These are phyloP conservation scores for Stenichneumon culpator DNA, from an alignment of 2,888 invertebrate species.

Conservation along the genomic window DNA sequence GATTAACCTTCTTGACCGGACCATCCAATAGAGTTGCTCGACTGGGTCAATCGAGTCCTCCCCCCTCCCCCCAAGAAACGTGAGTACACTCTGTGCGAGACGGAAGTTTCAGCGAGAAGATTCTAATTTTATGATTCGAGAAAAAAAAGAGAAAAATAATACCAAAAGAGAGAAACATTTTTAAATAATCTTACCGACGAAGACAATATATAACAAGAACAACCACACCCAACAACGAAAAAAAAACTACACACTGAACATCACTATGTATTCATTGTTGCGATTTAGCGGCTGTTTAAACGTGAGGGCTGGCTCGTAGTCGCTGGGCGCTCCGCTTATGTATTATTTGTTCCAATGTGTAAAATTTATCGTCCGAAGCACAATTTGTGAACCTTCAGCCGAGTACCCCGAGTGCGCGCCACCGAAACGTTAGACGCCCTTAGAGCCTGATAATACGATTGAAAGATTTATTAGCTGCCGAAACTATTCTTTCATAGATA, in stretches of 20 bases:
- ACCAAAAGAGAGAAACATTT: conserved; percentile 41
- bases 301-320: conserved; percentile 1
- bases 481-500: conserved; percentile 39
- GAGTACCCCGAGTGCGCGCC: conserved; percentile 28
- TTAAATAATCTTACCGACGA: conserved; percentile 46
- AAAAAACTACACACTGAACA: conserved; percentile 70
- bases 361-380: not conserved
- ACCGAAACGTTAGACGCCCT: conserved; percentile 30
- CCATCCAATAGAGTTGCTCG: conserved; percentile 45
- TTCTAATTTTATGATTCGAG: conserved; percentile 29
- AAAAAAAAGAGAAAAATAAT: conserved; percentile 21
- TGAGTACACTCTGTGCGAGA: conserved; percentile 73
- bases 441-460: conserved; percentile 50
- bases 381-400: not conserved
- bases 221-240: conserved; percentile 73
- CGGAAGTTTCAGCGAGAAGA: conserved; percentile 73
- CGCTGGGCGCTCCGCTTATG: conserved; percentile 3
- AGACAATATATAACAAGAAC: conserved; percentile 71
- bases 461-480: conserved; percentile 44
- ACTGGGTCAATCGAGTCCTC: conserved; percentile 26
- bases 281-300: conserved; percentile 49
- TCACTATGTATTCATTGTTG: conserved; percentile 65
- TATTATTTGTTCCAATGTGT: not conserved
- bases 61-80: conserved; percentile 74
- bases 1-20: conserved; percentile 31